These are phyloP conservation scores for Hippocampus comes DNA, from an alignment of 2,113 vertebrate species.

Conservation along the genomic window DNA sequence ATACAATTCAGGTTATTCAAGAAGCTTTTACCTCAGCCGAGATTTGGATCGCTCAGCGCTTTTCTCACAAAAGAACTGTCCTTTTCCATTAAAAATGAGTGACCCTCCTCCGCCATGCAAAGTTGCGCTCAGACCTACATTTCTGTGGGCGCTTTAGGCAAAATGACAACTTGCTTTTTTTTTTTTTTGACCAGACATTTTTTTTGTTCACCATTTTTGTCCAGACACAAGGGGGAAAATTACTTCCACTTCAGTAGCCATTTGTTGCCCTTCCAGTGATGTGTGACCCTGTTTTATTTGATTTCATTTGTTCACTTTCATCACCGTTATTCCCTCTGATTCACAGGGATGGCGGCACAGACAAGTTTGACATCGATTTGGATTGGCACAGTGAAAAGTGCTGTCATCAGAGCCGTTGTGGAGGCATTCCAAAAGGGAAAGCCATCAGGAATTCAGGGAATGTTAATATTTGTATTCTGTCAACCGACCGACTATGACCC, in stretches of 20 bases:
- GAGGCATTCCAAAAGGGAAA: constrained; percentile 17
- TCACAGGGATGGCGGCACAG: constrained; percentile 58
- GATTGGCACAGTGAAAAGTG: constrained; percentile 52
- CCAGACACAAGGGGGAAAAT: constrained; percentile 64
- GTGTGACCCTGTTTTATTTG: constrained; percentile 80
- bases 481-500: background rate
- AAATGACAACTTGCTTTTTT: constrained; percentile 74
- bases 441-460: background rate
- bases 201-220: constrained; percentile 60
- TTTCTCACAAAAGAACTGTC: constrained; percentile 78
- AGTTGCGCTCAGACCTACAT: constrained; percentile 61
- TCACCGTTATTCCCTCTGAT: constrained; percentile 72
- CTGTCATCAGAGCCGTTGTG: constrained; percentile 41
- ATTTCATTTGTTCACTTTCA: constrained; percentile 78
- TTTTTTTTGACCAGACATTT: constrained; percentile 61
- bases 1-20: constrained; percentile 60
- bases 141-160: constrained; percentile 72
- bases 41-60: constrained; percentile 68
- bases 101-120: constrained; percentile 64
- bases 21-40: constrained; percentile 39
- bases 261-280: constrained; percentile 79
- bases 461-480: background rate
- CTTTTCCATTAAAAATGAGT: constrained; percentile 71
- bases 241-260: constrained; percentile 76
- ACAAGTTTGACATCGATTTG: constrained; percentile 56